A percentile compares a stretch with the other conserved stretches of the same genome.
Evolutionary conservation across 2,888 invertebrate genomes (phyloP).

Genomic region (Lymantria monacha): DNA sequence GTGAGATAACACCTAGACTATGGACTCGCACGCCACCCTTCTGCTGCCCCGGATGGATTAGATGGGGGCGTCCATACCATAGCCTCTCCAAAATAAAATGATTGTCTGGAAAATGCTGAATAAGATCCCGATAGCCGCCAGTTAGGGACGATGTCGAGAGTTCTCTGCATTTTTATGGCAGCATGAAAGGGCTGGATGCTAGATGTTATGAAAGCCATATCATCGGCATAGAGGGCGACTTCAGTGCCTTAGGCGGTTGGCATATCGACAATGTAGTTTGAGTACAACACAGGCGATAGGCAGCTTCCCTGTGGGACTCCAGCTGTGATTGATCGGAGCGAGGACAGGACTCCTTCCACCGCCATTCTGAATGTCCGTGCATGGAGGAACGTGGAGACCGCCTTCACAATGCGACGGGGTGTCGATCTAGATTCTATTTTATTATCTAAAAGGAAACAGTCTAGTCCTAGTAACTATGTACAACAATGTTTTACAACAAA

Average conservation of each 20-base stretch:
- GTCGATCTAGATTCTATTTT: too few relatives aligned
- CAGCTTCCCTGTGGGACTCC: neutral
- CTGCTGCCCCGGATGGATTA: too few relatives aligned
- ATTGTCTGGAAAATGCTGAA: too few relatives aligned
- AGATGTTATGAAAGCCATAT: neutral
- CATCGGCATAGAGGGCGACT: neutral
- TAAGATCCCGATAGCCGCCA: constrained; percentile 3
- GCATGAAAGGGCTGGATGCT: neutral
- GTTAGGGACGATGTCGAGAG: neutral
- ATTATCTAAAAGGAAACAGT: too few relatives aligned
- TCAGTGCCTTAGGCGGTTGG: neutral
- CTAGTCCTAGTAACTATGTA: too few relatives aligned
- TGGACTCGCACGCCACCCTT: too few relatives aligned
- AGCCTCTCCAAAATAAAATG: too few relatives aligned
- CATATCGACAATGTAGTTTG: neutral
- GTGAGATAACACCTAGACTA: too few relatives aligned
- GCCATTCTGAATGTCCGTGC: neutral
- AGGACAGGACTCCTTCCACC: neutral
- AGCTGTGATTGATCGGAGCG: neutral
- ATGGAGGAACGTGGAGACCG: neutral
- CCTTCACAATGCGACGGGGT: too few relatives aligned
- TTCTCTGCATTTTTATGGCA: neutral
- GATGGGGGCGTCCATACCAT: too few relatives aligned
- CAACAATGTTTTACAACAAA: too few relatives aligned
- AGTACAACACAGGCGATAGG: neutral